Percentiles rank a stretch among this genome's conserved stretches.
Evolutionary conservation across 2,113 vertebrate genomes (phyloP).

Genomic region (Geothlypis trichas): DNA sequence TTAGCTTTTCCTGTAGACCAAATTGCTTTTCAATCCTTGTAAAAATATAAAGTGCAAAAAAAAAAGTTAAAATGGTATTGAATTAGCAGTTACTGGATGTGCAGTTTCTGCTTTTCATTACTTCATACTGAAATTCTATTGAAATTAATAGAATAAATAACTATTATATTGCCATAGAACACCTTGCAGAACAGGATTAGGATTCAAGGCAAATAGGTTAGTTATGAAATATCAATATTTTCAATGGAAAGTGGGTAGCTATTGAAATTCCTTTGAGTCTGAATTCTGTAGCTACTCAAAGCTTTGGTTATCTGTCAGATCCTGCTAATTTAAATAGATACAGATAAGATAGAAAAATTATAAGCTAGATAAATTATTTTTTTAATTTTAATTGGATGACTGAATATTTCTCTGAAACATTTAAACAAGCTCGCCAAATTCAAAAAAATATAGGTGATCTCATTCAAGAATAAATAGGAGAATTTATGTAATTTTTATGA

Average conservation of each 20-base stretch:
- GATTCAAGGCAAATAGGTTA: not conserved
- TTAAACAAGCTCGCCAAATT: not conserved
- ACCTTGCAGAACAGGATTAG: not conserved
- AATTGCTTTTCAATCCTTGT: constrained; percentile 7
- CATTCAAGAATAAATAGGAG: not conserved
- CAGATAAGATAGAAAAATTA: not conserved
- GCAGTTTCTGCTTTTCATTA: not conserved
- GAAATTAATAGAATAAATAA: constrained; percentile 39
- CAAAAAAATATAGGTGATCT: not conserved
- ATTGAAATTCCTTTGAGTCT: not conserved
- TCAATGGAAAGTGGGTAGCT: not conserved
- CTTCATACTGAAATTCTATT: not conserved
- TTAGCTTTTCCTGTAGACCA: not conserved
- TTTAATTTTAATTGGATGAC: not conserved
- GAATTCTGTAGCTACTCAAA: not conserved
- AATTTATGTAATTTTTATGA: not conserved
- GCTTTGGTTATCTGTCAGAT: not conserved
- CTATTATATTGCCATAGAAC: not conserved
- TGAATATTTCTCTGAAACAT: not conserved
- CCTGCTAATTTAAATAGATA: not conserved
- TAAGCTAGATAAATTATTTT: not conserved
- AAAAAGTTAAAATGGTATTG: not conserved
- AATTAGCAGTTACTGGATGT: not conserved
- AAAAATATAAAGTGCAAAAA: constrained; percentile 1
- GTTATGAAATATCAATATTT: not conserved